Percentiles rank a stretch among this genome's conserved stretches.
Conservation (phyloP, 2,888 invertebrate genomes). For the Microchrysa polita region DNA sequence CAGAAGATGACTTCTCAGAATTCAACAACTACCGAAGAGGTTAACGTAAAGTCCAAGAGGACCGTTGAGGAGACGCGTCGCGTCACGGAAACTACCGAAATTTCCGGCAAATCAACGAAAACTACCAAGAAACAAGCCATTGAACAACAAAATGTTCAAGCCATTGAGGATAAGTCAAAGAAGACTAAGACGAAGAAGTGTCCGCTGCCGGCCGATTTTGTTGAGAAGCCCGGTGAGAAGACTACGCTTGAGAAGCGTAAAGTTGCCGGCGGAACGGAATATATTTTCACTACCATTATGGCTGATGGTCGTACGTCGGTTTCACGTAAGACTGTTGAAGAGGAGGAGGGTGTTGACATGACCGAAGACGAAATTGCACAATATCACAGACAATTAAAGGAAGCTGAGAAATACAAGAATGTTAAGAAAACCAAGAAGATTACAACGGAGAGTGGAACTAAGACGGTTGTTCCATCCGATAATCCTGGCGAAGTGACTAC, state of each 20-base stretch:
- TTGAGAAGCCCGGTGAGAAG: constrained; percentile 57
- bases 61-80: constrained; percentile 60
- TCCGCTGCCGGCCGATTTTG: constrained; percentile 56
- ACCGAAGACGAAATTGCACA: constrained; percentile 61
- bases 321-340: constrained; percentile 63
- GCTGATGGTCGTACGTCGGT: constrained; percentile 61
- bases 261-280: constrained; percentile 60
- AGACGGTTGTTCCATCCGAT: constrained; percentile 62
- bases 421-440: constrained; percentile 61
- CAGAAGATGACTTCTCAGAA: constrained; percentile 45
- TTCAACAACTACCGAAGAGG: constrained; percentile 37
- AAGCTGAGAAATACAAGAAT: constrained; percentile 63
- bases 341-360: constrained; percentile 61
- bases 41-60: constrained; percentile 54
- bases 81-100: constrained; percentile 59
- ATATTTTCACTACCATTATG: constrained; percentile 60
- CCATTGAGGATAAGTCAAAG: constrained; percentile 55
- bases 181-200: constrained; percentile 21
- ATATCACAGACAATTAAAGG: constrained; percentile 62
- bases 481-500: constrained; percentile 64
- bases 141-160: constrained; percentile 29
- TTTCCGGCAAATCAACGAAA: constrained; percentile 59
- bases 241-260: constrained; percentile 59
- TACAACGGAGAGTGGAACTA: constrained; percentile 61
- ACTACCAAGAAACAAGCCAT: constrained; percentile 34